Evolutionary conservation across 2,797 vertebrate species (phyloP).

Genomic region (Brachyrhaphis roseni): DNA sequence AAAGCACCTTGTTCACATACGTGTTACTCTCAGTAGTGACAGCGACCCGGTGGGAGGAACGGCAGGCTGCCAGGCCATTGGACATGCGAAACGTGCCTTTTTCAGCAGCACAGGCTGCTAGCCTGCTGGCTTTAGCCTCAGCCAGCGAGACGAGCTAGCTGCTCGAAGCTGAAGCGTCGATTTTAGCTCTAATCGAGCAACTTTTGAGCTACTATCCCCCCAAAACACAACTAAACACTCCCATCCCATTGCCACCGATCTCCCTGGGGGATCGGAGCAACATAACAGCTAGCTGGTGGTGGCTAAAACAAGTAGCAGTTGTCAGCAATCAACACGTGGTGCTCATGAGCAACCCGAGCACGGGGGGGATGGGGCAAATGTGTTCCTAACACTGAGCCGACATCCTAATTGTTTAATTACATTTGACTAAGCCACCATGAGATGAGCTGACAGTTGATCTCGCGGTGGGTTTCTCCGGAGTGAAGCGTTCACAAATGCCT

Average conservation of each 20-base stretch:
- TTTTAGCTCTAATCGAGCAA: background rate
- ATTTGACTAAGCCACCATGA: conserved; percentile 8
- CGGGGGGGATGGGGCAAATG: conserved; percentile 59
- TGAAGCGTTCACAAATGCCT: conserved; percentile 36
- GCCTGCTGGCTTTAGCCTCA: conserved; percentile 36
- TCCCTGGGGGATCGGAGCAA: background rate
- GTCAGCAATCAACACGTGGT: conserved; percentile 85
- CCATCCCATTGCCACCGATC: background rate
- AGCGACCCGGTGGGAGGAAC: conserved; percentile 70
- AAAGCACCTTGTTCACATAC: conserved; percentile 28
- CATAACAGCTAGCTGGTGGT: conserved; percentile 2
- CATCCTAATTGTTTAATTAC: conserved; percentile 26
- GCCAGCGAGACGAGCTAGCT: background rate
- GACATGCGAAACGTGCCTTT: conserved; percentile 69
- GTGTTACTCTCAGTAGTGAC: conserved; percentile 36
- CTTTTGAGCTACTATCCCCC: background rate
- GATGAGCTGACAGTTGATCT: background rate
- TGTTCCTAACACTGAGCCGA: conserved; percentile 38
- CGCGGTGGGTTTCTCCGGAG: background rate
- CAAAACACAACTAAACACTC: background rate
- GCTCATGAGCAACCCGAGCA: conserved; percentile 75
- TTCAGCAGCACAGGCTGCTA: conserved; percentile 44
- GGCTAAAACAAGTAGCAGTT: conserved; percentile 76
- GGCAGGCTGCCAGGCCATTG: conserved; percentile 70
- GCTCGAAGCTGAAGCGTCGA: background rate